Evolutionary conservation across 2,888 invertebrate species (phyloP).

Genomic region (Petrolisthes manimaculis): DNA sequence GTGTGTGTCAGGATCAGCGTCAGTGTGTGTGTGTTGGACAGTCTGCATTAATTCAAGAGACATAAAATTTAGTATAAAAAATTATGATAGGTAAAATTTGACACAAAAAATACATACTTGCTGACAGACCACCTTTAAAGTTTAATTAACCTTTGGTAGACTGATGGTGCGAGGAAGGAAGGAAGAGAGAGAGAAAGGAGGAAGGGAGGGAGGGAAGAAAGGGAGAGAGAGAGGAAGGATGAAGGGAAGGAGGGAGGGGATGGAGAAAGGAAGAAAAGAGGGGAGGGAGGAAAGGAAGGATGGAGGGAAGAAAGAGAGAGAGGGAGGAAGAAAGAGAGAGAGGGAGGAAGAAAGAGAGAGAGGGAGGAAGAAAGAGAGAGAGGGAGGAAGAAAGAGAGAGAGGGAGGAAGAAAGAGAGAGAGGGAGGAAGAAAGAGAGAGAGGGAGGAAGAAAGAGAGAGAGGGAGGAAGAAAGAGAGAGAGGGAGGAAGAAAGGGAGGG

Average conservation of each 20-base stretch:
- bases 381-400: conserved; percentile 4
- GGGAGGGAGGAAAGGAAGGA: background rate
- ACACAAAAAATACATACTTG: background rate
- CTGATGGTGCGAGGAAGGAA: background rate
- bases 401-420: conserved; percentile 14
- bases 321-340: conserved; percentile 7
- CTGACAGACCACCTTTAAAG: background rate
- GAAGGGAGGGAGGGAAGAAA: background rate
- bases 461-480: background rate
- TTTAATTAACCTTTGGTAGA: background rate
- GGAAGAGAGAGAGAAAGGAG: background rate
- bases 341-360: background rate
- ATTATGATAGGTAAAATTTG: background rate
- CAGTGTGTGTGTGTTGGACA: conserved; percentile 1
- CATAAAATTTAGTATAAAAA: too few species aligned
- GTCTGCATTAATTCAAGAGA: background rate
- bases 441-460: background rate
- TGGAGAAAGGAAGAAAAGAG: too few species aligned
- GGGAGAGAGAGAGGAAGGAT: background rate
- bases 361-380: background rate
- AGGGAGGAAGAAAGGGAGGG: too few species aligned
- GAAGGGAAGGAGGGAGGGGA: too few species aligned
- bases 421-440: conserved; percentile 10
- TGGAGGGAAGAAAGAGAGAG: background rate
- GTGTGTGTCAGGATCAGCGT: conserved; percentile 8